phyloP scores from a whole-genome alignment of 1,140 invertebrate genomes.

The Drosophila kurseongensis region DNA sequence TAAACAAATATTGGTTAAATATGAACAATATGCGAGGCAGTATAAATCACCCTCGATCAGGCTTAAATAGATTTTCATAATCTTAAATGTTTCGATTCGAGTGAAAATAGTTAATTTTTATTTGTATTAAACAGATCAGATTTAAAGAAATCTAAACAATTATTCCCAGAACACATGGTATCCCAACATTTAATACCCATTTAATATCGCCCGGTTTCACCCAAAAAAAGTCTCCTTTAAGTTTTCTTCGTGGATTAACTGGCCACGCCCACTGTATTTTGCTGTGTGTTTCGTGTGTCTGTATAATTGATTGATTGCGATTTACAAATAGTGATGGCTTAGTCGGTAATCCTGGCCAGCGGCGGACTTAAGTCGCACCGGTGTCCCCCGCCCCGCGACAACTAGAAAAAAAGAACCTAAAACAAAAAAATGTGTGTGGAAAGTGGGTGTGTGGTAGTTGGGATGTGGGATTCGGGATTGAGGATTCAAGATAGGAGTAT shows the following conservation, averaged over 20 bases:
- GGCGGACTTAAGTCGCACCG: slow-evolving; percentile 1
- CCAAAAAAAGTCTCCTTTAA: slow-evolving; percentile 9
- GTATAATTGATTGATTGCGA: slow-evolving; percentile 39
- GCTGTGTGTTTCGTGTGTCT: slow-evolving; percentile 19
- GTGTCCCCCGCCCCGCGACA: slow-evolving; percentile 41
- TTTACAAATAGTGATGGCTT: slow-evolving; percentile 62
- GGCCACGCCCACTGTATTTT: slow-evolving; percentile 53
- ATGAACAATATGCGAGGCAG: too few relatives aligned
- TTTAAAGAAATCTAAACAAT: too few relatives aligned
- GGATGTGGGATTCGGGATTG: neutral
- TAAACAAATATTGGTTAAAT: too few relatives aligned
- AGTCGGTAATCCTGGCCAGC: slow-evolving; percentile 43
- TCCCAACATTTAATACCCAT: too few relatives aligned
- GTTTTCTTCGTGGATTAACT: slow-evolving; percentile 33
- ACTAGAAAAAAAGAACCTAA: slow-evolving; percentile 17
- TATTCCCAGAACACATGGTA: too few relatives aligned
- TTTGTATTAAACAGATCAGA: too few relatives aligned
- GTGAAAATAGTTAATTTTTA: too few relatives aligned
- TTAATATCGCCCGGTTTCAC: too few relatives aligned
- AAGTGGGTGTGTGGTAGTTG: neutral
- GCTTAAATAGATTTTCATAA: too few relatives aligned
- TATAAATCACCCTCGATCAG: too few relatives aligned
- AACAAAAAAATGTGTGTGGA: slow-evolving; percentile 21
- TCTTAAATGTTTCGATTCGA: too few relatives aligned
- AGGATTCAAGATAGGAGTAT: neutral